These are phyloP conservation scores for Meiosimyza platycephala DNA, from an alignment of 2,888 invertebrate genomes.

Conservation along the genomic window DNA sequence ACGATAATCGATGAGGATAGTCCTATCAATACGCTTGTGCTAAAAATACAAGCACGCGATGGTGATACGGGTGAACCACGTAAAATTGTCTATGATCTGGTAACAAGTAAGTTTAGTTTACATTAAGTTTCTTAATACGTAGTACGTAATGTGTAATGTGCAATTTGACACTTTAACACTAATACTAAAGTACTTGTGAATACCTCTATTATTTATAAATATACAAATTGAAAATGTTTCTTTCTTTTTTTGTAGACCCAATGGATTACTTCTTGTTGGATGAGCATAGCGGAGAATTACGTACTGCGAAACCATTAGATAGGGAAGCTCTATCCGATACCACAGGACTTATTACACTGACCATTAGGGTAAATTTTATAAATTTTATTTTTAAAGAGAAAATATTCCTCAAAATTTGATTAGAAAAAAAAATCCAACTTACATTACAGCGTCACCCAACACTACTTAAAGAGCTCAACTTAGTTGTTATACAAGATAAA, in stretches of 20 bases:
- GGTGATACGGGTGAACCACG: slow-evolving; percentile 87
- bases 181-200: no score
- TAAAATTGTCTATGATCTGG: slow-evolving; percentile 80
- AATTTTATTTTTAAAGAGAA: background rate
- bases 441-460: no score
- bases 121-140: background rate
- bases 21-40: slow-evolving; percentile 83
- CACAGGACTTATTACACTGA: slow-evolving; percentile 81
- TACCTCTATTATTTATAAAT: no score
- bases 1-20: slow-evolving; percentile 85
- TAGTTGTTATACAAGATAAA: no score
- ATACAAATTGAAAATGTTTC: background rate
- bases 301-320: slow-evolving; percentile 86
- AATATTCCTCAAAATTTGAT: no score
- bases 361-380: slow-evolving; percentile 73
- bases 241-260: slow-evolving; percentile 74
- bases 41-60: slow-evolving; percentile 84
- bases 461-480: no score
- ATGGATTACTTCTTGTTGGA: slow-evolving; percentile 88
- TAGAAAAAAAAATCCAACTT: no score
- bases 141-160: background rate
- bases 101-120: slow-evolving; percentile 75
- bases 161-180: no score
- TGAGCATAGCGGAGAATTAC: slow-evolving; percentile 80
- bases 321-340: slow-evolving; percentile 84